Base-by-base conservation (phyloP, 2,888 invertebrate species). In the Philaethria dido region DNA sequence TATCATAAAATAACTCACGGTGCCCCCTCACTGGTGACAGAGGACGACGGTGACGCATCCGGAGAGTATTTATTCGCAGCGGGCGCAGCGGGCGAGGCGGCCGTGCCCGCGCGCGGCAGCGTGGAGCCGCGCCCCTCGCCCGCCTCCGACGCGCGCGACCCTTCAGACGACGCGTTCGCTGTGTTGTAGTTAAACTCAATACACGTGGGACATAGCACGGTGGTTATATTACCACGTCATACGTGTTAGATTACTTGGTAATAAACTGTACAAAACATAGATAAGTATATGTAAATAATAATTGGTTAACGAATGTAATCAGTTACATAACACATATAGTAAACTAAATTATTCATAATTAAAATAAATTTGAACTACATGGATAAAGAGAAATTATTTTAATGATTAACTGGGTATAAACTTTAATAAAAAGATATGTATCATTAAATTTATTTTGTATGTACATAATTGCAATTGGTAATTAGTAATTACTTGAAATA, bases 11-110 rank as follows among this genome's bases (percentile, higher is more conserved):
- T 2, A 13, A 29, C 90, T 88, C 75, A 94, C 94, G 95, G 95
- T 66, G 94, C 95, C 72, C 96, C 96, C 78, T 97, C 97, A 78
- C 97, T 97, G 42, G 97, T 97, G 64, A 97, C 97, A 64, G 97
- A 97, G 72, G 97, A 97, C 80, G 96, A 97, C 72, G 97, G 97
- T 74, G 97, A 97, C 61, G 96, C 97, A 77, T 97, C 96, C 44
- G 96, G 96, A 65, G 96, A 96, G 87, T 95, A 96, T 89, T 96
- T 96, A n/a, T n/a, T n/a, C 71, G 87, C 91, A 45, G 88, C 87
- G 2, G 89, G 89, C 22, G 89, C 87, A 1, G 89, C 87, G 2
- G 89, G 89, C 22, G 89, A 88, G 1, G 89, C 87, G 3, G 66
- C 64, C 0, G 88, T 89, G 1, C 88, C 93, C 1, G 90, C 89